A percentile compares a stretch with the other conserved stretches of the same genome.
phyloP scores from a whole-genome alignment of 2,113 vertebrate genomes.

The Lathamus discolor region DNA sequence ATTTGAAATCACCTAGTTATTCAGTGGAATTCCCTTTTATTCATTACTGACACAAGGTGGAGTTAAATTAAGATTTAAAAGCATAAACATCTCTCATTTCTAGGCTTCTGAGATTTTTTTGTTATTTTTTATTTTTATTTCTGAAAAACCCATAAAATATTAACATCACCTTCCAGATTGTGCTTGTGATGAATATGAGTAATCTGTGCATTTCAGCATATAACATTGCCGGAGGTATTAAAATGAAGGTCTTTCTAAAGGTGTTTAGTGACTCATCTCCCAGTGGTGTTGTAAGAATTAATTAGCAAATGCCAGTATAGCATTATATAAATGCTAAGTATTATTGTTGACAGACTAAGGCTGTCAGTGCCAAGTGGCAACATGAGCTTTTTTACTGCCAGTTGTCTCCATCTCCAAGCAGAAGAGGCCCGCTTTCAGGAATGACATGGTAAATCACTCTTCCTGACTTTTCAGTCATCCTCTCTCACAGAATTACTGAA shows the following conservation, averaged over 20 bases:
- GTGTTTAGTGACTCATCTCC: conserved; percentile 26
- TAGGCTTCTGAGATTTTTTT: not conserved
- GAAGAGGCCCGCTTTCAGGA: not conserved
- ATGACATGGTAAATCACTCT: not conserved
- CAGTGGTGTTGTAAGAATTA: not conserved
- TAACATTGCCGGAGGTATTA: not conserved
- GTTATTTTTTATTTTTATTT: not conserved
- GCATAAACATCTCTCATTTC: not conserved
- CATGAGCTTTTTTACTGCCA: not conserved
- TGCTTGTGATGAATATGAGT: not conserved
- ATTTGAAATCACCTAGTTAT: not conserved
- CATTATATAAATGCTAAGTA: conserved; percentile 1
- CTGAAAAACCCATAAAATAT: not conserved
- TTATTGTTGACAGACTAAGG: not conserved
- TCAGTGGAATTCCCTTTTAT: not conserved
- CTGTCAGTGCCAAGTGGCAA: not conserved
- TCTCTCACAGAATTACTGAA: not conserved
- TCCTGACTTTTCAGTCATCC: not conserved
- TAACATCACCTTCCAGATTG: not conserved
- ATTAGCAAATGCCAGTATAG: not conserved
- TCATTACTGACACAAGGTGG: not conserved
- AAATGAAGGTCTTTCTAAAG: conserved; percentile 22
- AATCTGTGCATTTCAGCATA: not conserved
- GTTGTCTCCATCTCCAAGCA: not conserved
- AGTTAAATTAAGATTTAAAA: not conserved